Conservation (phyloP, 2,888 invertebrate species). For the Chydorus sphaericus region DNA sequence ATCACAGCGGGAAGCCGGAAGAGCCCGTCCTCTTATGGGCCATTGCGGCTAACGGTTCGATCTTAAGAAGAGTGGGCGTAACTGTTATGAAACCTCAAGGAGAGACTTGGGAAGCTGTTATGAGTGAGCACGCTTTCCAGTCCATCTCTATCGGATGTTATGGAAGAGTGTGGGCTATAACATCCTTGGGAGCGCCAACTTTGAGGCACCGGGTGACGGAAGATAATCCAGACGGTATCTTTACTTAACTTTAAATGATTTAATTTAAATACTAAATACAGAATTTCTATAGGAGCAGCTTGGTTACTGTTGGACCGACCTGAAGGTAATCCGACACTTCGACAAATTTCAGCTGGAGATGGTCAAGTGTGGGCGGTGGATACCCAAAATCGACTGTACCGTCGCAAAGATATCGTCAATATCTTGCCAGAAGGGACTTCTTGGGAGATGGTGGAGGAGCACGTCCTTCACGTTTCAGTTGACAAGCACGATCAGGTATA, state of each 20-base stretch:
- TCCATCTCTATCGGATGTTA: slow-evolving; percentile 48
- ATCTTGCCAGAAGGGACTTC: slow-evolving; percentile 67
- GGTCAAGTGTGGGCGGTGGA: slow-evolving; percentile 69
- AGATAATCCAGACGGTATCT: neutral
- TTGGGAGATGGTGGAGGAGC: slow-evolving; percentile 40
- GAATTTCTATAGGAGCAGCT: slow-evolving; percentile 39
- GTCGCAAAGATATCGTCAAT: slow-evolving; percentile 58
- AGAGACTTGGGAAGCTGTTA: slow-evolving; percentile 56
- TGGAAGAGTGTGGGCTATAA: slow-evolving; percentile 59
- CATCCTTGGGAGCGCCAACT: slow-evolving; percentile 34
- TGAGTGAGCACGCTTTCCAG: slow-evolving; percentile 59
- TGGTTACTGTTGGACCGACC: slow-evolving; percentile 71
- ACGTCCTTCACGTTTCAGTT: slow-evolving; percentile 26
- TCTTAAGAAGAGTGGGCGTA: slow-evolving; percentile 64
- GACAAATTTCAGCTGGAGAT: slow-evolving; percentile 55
- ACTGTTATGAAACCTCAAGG: slow-evolving; percentile 47
- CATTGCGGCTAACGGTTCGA: slow-evolving; percentile 70
- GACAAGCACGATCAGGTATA: slow-evolving; percentile 17
- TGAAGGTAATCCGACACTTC: slow-evolving; percentile 43
- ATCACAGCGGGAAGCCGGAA: slow-evolving; percentile 19
- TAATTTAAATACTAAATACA: slow-evolving; percentile 4
- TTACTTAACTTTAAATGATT: neutral
- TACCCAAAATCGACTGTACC: slow-evolving; percentile 51
- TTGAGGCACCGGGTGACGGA: slow-evolving; percentile 3
- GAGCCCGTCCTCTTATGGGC: slow-evolving; percentile 49